These are phyloP conservation scores for Lymantria monacha DNA, from an alignment of 2,888 invertebrate genomes.

Conservation along the genomic window DNA sequence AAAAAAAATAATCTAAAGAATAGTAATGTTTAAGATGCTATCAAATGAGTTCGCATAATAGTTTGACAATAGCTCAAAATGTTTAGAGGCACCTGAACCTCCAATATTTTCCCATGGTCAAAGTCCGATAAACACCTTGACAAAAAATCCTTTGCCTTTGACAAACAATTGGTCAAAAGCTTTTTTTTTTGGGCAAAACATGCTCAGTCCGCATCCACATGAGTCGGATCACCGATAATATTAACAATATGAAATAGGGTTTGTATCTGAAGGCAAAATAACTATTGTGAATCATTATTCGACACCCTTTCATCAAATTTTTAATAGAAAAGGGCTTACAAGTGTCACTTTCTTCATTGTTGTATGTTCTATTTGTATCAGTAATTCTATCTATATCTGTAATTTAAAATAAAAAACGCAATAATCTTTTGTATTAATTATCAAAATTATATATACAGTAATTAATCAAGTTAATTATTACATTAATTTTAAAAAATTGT, in stretches of 20 bases:
- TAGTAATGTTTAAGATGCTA: conserved; percentile 54
- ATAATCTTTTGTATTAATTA: neutral
- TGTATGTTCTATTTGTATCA: conserved; percentile 29
- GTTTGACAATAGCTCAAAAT: conserved; percentile 66
- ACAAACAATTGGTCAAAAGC: conserved; percentile 79
- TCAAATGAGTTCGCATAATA: conserved; percentile 56
- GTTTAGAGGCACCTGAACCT: conserved; percentile 75
- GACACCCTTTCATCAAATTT: conserved; percentile 75
- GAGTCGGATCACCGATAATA: conserved; percentile 68
- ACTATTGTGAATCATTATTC: conserved; percentile 74
- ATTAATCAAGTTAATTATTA: too few species aligned
- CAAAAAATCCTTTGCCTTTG: conserved; percentile 73
- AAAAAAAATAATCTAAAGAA: conserved; percentile 39
- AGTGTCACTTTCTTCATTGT: conserved; percentile 69
- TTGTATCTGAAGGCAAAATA: conserved; percentile 71
- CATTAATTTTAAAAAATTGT: too few species aligned
- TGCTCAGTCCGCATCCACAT: conserved; percentile 67
- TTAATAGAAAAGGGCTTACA: conserved; percentile 74
- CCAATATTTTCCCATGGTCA: conserved; percentile 81
- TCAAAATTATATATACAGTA: neutral
- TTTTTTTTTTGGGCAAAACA: conserved; percentile 74
- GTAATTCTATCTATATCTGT: conserved; percentile 21
- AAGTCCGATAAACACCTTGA: conserved; percentile 74
- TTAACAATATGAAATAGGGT: conserved; percentile 69
- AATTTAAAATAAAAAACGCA: neutral